Base-by-base conservation (phyloP, 2,888 invertebrate genomes). In the Zonitis immaculata region DNA sequence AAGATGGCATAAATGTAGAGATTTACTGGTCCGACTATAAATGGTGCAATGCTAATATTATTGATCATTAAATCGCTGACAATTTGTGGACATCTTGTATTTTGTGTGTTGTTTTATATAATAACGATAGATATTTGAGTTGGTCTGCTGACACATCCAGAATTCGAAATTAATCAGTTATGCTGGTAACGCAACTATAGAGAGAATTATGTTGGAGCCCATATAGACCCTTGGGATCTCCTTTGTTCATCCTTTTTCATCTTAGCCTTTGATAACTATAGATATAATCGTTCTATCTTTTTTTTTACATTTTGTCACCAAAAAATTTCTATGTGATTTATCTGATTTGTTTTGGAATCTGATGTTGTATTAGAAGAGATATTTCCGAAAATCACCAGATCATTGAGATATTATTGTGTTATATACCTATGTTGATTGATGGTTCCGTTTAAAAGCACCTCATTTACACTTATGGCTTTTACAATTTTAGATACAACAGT, bases 341-440 rank as follows among this genome's bases (percentile, higher is more conserved):
- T 47, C 18, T 44, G 43, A 22, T 22, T 14, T 48, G 52, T 50
- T 50, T 27, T 8, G n/a, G 27, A 28, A 28, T 45, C 30, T 28
- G 45, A 45, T 45, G 28, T 54, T n/a, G n/a, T n/a, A n/a, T 50
- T 22, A 16, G 28, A 35, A 2, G n/a, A 28, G 43, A 51, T 47
- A 44, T 54, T 50, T 50, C 39, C 12, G 50, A 44, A 47, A 50
- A 54, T n/a, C 50, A 50, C 47, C 51, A n/a, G n/a, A 42, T 54
- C 54, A 51, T 54, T 54, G 51, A 47, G 57, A 59, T 60, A 60
- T 58, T 52, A 42, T 44, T 45, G 55, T 59, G 54, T n/a, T n/a
- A n/a, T n/a, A 54, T 57, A 53, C 54, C 44, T 22, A 22, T 57
- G 57, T 60, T 63, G 63, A 63, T 63, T 61, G 58, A 63, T 56